Evolutionary conservation across 2,888 invertebrate species (phyloP), one percentile per base, ranked within the genome.

Genomic region (Anticlea derivata): DNA sequence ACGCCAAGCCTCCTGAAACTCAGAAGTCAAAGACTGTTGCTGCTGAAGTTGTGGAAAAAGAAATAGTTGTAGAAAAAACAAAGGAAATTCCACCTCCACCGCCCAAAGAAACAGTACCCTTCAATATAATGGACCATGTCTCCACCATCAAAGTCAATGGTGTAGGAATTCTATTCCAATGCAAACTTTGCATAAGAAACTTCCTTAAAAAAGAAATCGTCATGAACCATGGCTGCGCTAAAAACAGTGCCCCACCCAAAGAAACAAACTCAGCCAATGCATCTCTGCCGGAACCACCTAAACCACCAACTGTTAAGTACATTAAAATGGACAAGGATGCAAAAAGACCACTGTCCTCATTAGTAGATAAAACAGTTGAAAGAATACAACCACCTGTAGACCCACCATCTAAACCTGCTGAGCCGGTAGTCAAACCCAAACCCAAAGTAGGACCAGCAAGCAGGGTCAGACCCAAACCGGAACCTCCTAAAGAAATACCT

Each of bases 141-240:
- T 81, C 80, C 53, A 86, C 73, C 62, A 86, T 91, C 5, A 91
- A 87, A 73, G 90, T 90, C 0, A 86, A 83, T 66, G 85, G 83
- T 30, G 87, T 90, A 1, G 91, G 91, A 38, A 68, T 79, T n/a
- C 62, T 91, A 10, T 91, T 81, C 63, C 87, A 89, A 57, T 91
- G 91, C 67, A 84, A 83, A 61, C 61, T 89, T 11, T 91, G 91
- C 54, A 86, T 86, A 53, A 80, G 87, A 58, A 88, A 91, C 55
- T 89, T 91, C 56, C 64, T 90, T 2, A 86, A 82, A 52, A 83
- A 83, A 63, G 83, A 87, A 40, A 80, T 85, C 1, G 83, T 90
- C 0, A 60, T 78, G 63, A 70, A 75, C 50, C 91, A 91, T 53
- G 82, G 75, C 29, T 91, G 91, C 68, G 83, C 90, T 20, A 89